Base-by-base conservation (phyloP, 35 echinoderm and acorn worm genomes). In the Strongylocentrotus purpuratus region DNA sequence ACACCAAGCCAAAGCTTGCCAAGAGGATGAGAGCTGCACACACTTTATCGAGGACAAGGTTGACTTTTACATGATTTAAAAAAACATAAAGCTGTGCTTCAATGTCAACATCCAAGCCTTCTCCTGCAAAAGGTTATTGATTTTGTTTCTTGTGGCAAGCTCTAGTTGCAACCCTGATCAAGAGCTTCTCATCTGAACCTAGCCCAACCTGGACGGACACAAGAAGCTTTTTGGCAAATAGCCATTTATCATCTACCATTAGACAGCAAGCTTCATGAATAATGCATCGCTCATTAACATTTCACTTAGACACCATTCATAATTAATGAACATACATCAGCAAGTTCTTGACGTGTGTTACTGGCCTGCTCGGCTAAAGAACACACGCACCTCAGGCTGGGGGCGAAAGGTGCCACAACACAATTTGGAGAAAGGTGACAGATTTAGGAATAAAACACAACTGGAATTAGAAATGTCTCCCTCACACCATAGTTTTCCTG, bases 251-350 rank as follows among this genome's bases (percentile, higher is more conserved):
- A 78, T 78, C 65, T 28, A 78, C 65, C 22, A 78, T 78, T 78
- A 78, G 65, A 78, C 65, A 89, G 31, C 35, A 41, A 41, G 87
- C 32, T 46, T 41, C 32, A 89, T 41, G 87, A 33, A 89, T 46
- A 33, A 89, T 89, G 87, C 87, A 89, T 15, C 3, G 41, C 87
- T 89, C 33, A 89, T 89, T 89, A 89, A 89, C 87, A 89, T 89
- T 89, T 89, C 87, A 89, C 87, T 89, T 89, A 89, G 87, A 89
- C 87, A 15, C 87, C 9, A 33, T 89, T 89, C 87, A 89, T 89
- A 89, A 89, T 89, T 89, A 33, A 89, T 89, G 32, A 89, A 25
- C 87, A 89, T 78, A 78, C 65, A 78, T 78, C 65, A 78, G 22
- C 65, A 78, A 78, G 65, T 78, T 78, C 65, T 78, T 78, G 65